phyloP scores from a whole-genome alignment of 2,888 invertebrate species.

The Caenorhabditis afra region DNA sequence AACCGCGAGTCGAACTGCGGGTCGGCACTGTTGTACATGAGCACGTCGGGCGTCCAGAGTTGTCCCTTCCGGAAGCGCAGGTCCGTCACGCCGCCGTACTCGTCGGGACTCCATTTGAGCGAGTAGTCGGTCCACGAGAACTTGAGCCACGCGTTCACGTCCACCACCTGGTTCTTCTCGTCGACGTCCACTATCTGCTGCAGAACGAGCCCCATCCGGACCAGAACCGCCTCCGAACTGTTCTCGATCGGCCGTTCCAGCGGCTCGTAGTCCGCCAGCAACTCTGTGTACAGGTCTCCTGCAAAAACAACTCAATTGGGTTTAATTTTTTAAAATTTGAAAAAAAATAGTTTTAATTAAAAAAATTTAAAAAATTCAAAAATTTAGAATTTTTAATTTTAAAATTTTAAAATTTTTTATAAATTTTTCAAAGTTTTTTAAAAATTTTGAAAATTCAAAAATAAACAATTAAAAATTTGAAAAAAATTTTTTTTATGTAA shows the following conservation, averaged over 20 bases:
- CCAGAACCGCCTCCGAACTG: conserved; percentile 66
- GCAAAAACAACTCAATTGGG: too few species aligned
- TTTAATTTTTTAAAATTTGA: too few species aligned
- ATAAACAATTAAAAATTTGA: too few species aligned
- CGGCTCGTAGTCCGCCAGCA: conserved; percentile 70
- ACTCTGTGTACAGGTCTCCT: conserved; percentile 66
- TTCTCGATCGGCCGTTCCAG: conserved; percentile 71
- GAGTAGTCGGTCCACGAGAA: conserved; percentile 72
- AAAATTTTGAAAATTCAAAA: too few species aligned
- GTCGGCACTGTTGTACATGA: conserved; percentile 86
- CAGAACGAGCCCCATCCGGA: conserved; percentile 68
- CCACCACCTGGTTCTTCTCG: conserved; percentile 73
- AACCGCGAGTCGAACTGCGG: conserved; percentile 98
- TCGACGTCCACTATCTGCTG: conserved; percentile 62
- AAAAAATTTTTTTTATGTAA: too few species aligned
- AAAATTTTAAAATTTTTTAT: too few species aligned
- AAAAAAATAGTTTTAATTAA: too few species aligned
- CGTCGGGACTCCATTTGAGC: conserved; percentile 67
- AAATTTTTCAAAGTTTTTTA: too few species aligned
- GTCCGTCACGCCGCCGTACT: conserved; percentile 70
- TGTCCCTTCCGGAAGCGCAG: conserved; percentile 67
- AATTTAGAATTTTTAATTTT: too few species aligned
- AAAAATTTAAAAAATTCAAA: too few species aligned
- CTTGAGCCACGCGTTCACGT: conserved; percentile 74
- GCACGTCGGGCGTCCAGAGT: conserved; percentile 74